A percentile compares a stretch with the other conserved stretches of the same genome.
Conservation (phyloP, 2,797 vertebrate genomes). For the Pipistrellus pipistrellus region DNA sequence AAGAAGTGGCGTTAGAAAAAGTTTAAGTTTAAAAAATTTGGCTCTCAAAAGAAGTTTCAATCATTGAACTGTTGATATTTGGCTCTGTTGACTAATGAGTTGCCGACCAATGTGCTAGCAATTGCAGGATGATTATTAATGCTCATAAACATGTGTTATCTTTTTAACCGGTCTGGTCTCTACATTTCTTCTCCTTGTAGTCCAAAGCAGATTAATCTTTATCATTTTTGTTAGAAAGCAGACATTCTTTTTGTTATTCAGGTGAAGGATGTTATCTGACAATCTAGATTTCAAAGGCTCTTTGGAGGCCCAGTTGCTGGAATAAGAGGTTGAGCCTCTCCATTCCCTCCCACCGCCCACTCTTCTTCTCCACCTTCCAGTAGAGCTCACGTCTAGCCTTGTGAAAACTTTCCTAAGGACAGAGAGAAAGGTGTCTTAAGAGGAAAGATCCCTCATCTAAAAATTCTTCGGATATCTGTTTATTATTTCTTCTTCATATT, state of each 20-base stretch:
- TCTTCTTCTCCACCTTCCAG: neutral
- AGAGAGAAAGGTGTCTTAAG: neutral
- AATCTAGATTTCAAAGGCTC: constrained; percentile 59
- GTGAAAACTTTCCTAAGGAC: neutral
- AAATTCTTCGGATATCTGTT: neutral
- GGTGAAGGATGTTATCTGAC: constrained; percentile 61
- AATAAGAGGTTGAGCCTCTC: neutral
- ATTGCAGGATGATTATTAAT: neutral
- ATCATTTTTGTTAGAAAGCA: constrained; percentile 38
- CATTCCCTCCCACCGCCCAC: neutral
- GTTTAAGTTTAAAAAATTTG: too few relatives aligned
- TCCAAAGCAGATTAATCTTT: constrained; percentile 58
- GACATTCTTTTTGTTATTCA: constrained; percentile 56
- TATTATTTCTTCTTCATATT: neutral
- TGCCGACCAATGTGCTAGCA: neutral
- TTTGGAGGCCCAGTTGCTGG: neutral
- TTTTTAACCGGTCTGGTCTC: constrained; percentile 11
- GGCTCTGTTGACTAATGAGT: too few relatives aligned
- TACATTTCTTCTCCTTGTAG: constrained; percentile 31
- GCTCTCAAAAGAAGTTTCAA: too few relatives aligned
- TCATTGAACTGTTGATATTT: too few relatives aligned
- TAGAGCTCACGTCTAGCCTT: neutral
- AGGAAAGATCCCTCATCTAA: neutral
- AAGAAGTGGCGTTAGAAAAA: too few relatives aligned
- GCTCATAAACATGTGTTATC: constrained; percentile 27